Evolutionary conservation across 2,113 vertebrate species (phyloP), one percentile per base, ranked within the genome.

Genomic region (Semicossyphus pulcher): DNA sequence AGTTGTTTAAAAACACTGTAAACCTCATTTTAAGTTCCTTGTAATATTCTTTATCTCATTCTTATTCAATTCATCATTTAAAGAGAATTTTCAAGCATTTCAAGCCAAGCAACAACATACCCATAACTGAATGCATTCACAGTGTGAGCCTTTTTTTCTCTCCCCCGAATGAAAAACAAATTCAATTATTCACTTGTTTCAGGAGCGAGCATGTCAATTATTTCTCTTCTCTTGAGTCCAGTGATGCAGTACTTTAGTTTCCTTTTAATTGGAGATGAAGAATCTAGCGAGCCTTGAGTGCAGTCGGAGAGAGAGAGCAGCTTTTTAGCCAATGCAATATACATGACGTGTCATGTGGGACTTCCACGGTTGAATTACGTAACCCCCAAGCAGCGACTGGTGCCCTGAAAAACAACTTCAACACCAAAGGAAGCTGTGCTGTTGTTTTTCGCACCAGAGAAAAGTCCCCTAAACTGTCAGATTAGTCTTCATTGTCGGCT

Each of bases 211-310:
- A 1, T 34, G 84, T 89, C 84, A 85, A 85, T 91, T 90, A 90
- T 91, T 90, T 85, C 83, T 85, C 86, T 76, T 21, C 87, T 90
- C 76, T 59, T n/a, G 76, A 86, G 80, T 83, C 72, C 81, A 62
- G 62, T 69, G 77, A 79, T 72, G 81, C 54, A 60, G 74, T 72
- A 65, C 83, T 85, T 84, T 86, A 74, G 86, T 77, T 85, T 48
- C 72, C 49, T 79, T 90, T 85, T 91, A 91, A 92, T 92, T 89
- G 77, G 67, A 83, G 68, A 91, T 91, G 68, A 89, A 90, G 89
- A 87, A 88, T 86, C 69, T 42, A 75, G 84, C 31, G 18, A 63
- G 86, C 76, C 42, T 53, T 83, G 85, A 91, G 87, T 91, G 89
- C 83, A 85, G 75, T 37, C 5, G 41, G n/a, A 20, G 60, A 64